phyloP scores from a whole-genome alignment of 2,888 invertebrate species.

The Netelia virgata region DNA sequence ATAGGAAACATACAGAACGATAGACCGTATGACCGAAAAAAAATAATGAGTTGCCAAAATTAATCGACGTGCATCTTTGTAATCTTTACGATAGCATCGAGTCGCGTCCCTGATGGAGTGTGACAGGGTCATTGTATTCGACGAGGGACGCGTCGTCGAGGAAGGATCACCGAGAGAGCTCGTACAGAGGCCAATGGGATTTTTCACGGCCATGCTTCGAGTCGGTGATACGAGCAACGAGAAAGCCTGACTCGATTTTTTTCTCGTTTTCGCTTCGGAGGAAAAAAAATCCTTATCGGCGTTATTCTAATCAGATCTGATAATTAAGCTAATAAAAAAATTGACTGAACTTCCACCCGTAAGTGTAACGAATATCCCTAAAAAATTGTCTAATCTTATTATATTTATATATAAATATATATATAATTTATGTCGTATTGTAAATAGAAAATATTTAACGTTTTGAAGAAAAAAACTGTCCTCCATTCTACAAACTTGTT shows the following conservation, averaged over 20 bases:
- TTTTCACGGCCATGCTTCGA: conserved; percentile 88
- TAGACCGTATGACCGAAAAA: background rate
- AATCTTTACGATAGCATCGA: conserved; percentile 87
- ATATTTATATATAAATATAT: background rate
- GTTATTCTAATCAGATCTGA: background rate
- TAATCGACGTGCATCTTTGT: background rate
- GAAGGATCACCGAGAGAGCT: conserved; percentile 88
- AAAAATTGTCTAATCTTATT: conserved; percentile 20
- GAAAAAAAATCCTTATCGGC: background rate
- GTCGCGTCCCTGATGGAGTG: conserved; percentile 90
- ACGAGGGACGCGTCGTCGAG: conserved; percentile 89
- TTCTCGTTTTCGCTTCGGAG: background rate
- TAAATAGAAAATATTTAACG: conserved; percentile 37
- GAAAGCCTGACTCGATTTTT: conserved; percentile 40
- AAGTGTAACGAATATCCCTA: background rate
- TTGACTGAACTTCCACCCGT: conserved; percentile 10
- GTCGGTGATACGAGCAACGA: conserved; percentile 76
- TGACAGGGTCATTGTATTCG: conserved; percentile 90
- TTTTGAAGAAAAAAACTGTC: background rate
- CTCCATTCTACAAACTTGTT: background rate
- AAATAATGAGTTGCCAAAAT: conserved; percentile 5
- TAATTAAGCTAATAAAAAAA: background rate
- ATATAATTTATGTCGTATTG: conserved; percentile 32
- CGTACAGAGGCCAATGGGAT: conserved; percentile 86
- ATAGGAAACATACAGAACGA: background rate